phyloP scores from a whole-genome alignment of 2,113 vertebrate species.

The Mesoclemmys tuberculata region DNA sequence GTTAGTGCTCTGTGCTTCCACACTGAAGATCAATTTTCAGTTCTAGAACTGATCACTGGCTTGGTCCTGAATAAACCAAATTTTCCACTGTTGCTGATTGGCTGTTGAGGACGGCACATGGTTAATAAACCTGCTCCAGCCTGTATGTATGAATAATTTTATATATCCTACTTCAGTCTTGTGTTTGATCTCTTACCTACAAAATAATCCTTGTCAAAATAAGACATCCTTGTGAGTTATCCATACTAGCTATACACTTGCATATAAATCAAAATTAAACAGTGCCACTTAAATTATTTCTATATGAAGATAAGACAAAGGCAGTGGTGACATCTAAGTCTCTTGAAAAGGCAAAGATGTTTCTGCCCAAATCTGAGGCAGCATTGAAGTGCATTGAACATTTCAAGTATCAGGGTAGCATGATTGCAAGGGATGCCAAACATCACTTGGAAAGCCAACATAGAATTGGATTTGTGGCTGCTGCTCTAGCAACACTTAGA shows the following conservation, averaged over 20 bases:
- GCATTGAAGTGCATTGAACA: background rate
- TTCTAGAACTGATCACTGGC: background rate
- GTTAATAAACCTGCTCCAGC: background rate
- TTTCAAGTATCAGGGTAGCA: background rate
- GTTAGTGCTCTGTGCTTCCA: background rate
- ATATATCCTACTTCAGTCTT: conserved; percentile 17
- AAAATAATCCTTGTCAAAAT: background rate
- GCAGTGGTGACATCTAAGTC: background rate
- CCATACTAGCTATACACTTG: conserved; percentile 8
- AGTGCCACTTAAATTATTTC: conserved; percentile 29
- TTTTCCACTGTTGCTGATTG: background rate
- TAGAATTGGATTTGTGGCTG: background rate
- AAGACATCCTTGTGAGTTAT: background rate
- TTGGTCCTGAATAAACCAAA: background rate
- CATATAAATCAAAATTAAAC: conserved; percentile 25
- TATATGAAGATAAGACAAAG: background rate
- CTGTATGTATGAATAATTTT: conserved; percentile 16
- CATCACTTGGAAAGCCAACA: background rate
- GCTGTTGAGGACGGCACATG: background rate
- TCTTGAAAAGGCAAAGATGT: background rate
- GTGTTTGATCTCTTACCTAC: conserved; percentile 33
- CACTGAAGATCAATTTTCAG: fast-evolving
- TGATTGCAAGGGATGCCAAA: background rate
- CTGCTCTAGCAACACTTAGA: background rate
- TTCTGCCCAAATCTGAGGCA: background rate